Evolutionary conservation across 2,797 vertebrate species (phyloP).

Genomic region (Aulostomus chinensis): DNA sequence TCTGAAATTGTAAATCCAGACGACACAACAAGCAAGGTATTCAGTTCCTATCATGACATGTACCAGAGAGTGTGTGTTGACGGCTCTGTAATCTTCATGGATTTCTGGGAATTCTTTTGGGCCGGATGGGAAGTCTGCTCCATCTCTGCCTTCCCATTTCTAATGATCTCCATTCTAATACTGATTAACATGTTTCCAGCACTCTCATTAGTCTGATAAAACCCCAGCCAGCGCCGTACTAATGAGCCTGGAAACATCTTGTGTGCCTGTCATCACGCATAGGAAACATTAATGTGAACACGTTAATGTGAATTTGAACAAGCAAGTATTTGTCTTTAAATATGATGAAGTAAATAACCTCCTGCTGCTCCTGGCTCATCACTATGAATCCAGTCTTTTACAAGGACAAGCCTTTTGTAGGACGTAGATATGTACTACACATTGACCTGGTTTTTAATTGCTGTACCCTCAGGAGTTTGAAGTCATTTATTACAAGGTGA

Average conservation of each 20-base stretch:
- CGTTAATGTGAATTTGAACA: slow-evolving; percentile 2
- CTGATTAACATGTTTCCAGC: slow-evolving; percentile 36
- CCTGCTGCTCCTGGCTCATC: slow-evolving; percentile 16
- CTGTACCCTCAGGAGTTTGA: slow-evolving; percentile 14
- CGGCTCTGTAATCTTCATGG: too few relatives aligned
- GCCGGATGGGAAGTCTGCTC: slow-evolving; percentile 10
- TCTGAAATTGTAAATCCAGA: neutral
- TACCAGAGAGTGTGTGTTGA: slow-evolving; percentile 14
- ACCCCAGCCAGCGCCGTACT: slow-evolving; percentile 9
- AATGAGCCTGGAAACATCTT: slow-evolving; percentile 28
- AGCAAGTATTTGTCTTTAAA: slow-evolving; percentile 1
- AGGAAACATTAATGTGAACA: neutral
- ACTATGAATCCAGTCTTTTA: neutral
- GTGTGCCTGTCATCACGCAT: neutral
- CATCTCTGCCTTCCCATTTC: slow-evolving; percentile 19
- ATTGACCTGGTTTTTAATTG: slow-evolving; percentile 11
- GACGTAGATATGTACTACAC: neutral
- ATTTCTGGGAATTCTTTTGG: slow-evolving; percentile 13
- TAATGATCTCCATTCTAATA: slow-evolving; percentile 21
- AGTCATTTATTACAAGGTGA: slow-evolving; percentile 4
- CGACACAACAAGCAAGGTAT: too few relatives aligned
- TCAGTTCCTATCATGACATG: slow-evolving; percentile 10
- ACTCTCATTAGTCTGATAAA: slow-evolving; percentile 52
- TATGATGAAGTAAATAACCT: neutral
- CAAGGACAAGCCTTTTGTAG: slow-evolving; percentile 4